Conservation (phyloP, 2,797 vertebrate genomes). For the Erethizon dorsatum region DNA sequence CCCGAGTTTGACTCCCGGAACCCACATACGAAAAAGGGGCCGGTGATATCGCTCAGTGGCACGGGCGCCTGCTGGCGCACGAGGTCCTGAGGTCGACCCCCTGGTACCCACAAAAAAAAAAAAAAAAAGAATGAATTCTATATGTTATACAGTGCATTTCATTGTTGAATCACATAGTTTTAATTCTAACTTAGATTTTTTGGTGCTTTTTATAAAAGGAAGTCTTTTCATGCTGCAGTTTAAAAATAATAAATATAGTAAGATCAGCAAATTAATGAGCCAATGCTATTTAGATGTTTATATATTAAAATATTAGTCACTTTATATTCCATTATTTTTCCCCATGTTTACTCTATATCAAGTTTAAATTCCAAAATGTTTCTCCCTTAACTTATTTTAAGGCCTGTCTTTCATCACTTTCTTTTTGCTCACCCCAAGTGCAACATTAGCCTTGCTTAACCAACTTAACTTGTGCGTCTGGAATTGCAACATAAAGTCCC, state of each 20-base stretch:
- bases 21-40: too few relatives aligned
- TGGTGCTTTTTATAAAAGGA: slow-evolving; percentile 32
- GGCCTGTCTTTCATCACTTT: slow-evolving; percentile 82
- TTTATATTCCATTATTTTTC: slow-evolving; percentile 47
- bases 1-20: too few relatives aligned
- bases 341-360: slow-evolving; percentile 36
- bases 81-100: too few relatives aligned
- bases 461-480: slow-evolving; percentile 74
- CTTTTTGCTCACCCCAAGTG: slow-evolving; percentile 74
- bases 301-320: slow-evolving; percentile 44
- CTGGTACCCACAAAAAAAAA: too few relatives aligned
- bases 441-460: slow-evolving; percentile 82
- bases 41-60: too few relatives aligned
- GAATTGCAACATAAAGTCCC: slow-evolving; percentile 83
- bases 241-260: slow-evolving; percentile 63
- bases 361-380: slow-evolving; percentile 78
- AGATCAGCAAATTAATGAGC: neutral
- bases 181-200: slow-evolving; percentile 42
- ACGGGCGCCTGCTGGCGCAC: too few relatives aligned
- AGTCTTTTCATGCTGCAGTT: slow-evolving; percentile 29
- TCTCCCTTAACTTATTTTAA: slow-evolving; percentile 75
- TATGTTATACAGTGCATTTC: neutral
- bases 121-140: slow-evolving; percentile 19
- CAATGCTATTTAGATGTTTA: neutral
- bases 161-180: slow-evolving; percentile 65